These are phyloP conservation scores for Zoanthus solanderi DNA, from an alignment of 92 coral and sea anemone species.

Conservation along the genomic window DNA sequence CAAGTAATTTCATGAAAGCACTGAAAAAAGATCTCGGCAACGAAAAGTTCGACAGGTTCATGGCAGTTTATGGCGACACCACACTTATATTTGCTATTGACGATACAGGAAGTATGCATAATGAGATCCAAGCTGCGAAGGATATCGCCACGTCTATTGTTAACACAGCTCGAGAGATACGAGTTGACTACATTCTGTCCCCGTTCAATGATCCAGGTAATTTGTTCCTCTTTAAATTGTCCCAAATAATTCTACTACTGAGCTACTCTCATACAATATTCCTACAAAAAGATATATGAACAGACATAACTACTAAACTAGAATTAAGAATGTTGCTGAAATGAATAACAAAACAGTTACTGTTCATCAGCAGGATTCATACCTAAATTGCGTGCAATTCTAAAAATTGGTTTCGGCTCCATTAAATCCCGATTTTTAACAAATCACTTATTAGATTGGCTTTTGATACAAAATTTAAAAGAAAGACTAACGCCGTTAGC, in stretches of 20 bases:
- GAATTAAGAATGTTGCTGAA: no score
- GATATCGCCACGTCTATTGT: constrained; percentile 58
- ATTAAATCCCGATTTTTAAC: no score
- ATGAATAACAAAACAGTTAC: not conserved
- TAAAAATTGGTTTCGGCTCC: no score
- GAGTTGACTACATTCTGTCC: constrained; percentile 55
- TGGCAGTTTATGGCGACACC: constrained; percentile 57
- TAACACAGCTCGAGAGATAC: constrained; percentile 25
- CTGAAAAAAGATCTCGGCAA: constrained; percentile 60
- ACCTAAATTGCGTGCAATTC: no score
- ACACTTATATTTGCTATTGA: constrained; percentile 72
- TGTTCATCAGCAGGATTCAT: not conserved
- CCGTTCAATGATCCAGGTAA: constrained; percentile 74
- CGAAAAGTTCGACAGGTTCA: constrained; percentile 54
- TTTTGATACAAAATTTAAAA: no score
- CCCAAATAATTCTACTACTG: no score
- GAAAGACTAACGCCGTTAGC: no score
- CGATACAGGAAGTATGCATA: constrained; percentile 71
- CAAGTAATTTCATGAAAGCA: constrained; percentile 52
- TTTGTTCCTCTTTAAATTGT: no score
- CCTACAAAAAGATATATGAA: no score
- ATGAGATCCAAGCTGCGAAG: constrained; percentile 60
- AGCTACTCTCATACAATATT: no score
- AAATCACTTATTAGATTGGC: no score
- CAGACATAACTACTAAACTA: no score